Conservation (phyloP, 1,140 invertebrate species). For the Antheraea pernyi region DNA sequence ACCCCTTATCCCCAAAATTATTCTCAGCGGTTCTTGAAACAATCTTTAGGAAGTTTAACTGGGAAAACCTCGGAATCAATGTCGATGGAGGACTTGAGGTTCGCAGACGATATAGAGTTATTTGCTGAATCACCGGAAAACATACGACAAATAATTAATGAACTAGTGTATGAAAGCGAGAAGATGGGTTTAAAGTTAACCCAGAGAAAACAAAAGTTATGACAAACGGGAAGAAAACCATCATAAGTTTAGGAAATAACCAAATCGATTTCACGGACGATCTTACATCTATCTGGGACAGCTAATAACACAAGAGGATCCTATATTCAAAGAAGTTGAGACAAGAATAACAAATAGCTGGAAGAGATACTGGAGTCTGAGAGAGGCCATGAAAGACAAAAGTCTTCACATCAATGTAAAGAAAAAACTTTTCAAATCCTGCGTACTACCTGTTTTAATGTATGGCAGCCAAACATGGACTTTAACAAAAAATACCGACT, state of each 20-base stretch:
- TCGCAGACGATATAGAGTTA: constrained; percentile 25
- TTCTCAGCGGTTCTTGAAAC: constrained; percentile 15
- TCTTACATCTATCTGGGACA: constrained; percentile 42
- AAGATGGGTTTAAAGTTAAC: constrained; percentile 25
- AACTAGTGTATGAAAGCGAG: constrained; percentile 24
- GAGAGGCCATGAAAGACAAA: constrained; percentile 38
- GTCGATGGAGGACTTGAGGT: constrained; percentile 18
- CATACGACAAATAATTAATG: constrained; percentile 22
- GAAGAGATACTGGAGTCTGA: constrained; percentile 36
- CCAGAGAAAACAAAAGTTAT: constrained; percentile 20
- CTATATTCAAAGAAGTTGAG: constrained; percentile 30
- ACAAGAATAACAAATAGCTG: constrained; percentile 35
- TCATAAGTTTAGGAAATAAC: constrained; percentile 19
- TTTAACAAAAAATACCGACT: constrained; percentile 13
- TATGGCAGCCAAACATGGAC: constrained; percentile 32
- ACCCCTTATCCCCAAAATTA: constrained; percentile 16
- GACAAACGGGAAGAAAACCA: constrained; percentile 25
- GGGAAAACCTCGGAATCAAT: not conserved
- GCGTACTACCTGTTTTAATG: constrained; percentile 26
- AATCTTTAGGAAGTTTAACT: constrained; percentile 19
- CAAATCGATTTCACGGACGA: constrained; percentile 34
- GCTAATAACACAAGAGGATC: constrained; percentile 30
- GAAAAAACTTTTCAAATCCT: constrained; percentile 33
- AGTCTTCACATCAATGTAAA: constrained; percentile 29
- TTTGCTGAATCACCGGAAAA: constrained; percentile 22